phyloP scores from a whole-genome alignment of 2,888 invertebrate genomes.

The Bombylius major region DNA sequence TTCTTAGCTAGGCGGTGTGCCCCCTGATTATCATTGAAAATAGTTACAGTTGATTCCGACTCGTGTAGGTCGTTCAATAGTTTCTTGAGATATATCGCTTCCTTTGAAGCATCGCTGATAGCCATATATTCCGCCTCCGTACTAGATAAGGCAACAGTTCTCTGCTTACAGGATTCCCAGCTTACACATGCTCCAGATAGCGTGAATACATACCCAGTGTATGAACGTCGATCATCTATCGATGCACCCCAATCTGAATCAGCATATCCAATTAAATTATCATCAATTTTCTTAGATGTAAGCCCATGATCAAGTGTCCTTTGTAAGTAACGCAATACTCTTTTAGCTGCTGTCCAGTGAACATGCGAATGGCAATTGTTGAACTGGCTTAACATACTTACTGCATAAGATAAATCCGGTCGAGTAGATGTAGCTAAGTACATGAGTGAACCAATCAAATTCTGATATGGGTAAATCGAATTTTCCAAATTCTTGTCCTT shows the following conservation, averaged over 20 bases:
- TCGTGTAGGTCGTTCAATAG: background rate
- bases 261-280: constrained; percentile 12
- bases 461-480: background rate
- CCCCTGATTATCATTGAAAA: background rate
- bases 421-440: background rate
- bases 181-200: constrained; percentile 7
- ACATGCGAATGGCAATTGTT: background rate
- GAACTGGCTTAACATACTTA: background rate
- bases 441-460: background rate
- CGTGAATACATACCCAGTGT: constrained; percentile 11
- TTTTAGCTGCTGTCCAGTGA: constrained; percentile 5
- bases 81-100: background rate
- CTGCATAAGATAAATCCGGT: background rate
- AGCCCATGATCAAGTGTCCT: constrained; percentile 12
- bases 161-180: constrained; percentile 13
- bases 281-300: constrained; percentile 7
- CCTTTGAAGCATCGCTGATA: background rate
- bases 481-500: too few relatives aligned
- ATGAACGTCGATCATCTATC: constrained; percentile 13
- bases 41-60: background rate
- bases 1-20: background rate
- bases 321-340: constrained; percentile 12
- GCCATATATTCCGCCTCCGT: constrained; percentile 14
- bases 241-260: constrained; percentile 17
- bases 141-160: constrained; percentile 9